Percentiles rank a stretch among this genome's conserved stretches.
Conservation (phyloP, 2,888 invertebrate species). For the Prenolepis imparis region DNA sequence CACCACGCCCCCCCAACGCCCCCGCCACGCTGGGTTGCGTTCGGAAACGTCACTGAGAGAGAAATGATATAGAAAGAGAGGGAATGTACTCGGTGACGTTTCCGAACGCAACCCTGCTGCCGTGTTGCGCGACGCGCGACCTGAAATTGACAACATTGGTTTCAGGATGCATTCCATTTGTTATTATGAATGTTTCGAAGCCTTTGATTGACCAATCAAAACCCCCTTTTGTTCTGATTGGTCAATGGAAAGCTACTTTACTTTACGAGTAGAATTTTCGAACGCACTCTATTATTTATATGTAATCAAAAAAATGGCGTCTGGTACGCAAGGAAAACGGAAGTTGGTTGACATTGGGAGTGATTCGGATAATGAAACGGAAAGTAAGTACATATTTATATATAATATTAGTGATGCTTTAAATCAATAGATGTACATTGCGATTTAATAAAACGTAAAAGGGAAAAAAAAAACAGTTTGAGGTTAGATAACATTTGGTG, state of each 20-base stretch:
- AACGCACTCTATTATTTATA: not conserved
- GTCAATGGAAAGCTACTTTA: not conserved
- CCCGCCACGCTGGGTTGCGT: too few relatives aligned
- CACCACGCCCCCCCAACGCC: too few relatives aligned
- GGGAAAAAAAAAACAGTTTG: conserved; percentile 13
- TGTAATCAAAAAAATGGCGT: conserved; percentile 67
- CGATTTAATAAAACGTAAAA: not conserved
- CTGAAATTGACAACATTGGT: too few relatives aligned
- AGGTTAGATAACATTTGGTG: conserved; percentile 61
- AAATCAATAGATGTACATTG: conserved; percentile 11
- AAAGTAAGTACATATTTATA: conserved; percentile 71
- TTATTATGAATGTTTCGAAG: not conserved
- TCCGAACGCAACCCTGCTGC: too few relatives aligned
- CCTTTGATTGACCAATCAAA: not conserved
- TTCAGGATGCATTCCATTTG: not conserved
- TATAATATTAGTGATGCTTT: not conserved
- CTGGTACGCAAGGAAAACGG: conserved; percentile 71
- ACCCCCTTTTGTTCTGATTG: not conserved
- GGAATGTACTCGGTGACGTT: too few relatives aligned
- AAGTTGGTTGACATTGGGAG: conserved; percentile 71
- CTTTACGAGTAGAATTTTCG: not conserved
- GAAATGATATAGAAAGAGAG: too few relatives aligned
- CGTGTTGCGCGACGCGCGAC: too few relatives aligned
- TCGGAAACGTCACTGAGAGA: too few relatives aligned
- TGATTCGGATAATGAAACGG: conserved; percentile 77